Base-by-base conservation (phyloP, 2,888 invertebrate genomes). In the Athalia rosae region DNA sequence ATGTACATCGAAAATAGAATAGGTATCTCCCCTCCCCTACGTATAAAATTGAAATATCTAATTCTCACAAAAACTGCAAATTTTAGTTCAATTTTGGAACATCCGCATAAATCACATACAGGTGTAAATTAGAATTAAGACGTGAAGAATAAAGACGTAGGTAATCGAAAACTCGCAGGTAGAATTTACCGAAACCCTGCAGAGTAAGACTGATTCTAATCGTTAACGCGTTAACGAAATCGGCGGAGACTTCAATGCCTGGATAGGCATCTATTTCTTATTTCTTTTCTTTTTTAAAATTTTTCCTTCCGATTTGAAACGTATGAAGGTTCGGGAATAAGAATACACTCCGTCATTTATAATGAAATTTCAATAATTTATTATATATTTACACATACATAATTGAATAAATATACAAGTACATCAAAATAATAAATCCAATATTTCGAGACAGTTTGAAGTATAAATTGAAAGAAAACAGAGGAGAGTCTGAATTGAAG, bases 321-420 rank as follows among this genome's bases (percentile, higher is more conserved):
- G 28, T 62, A 3, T 9, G 7, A 9, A 6, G 5, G 3, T 4
- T 15, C 43, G 13, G 9, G 45, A 43, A 58, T 58, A 56, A 11
- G 9, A 41, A 67, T 53, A 4, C 11, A n/a, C 45, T 58, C 3
- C 56, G 53, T n/a, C 43, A 43, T 3, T 58, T 8, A 3, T 11
- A 4, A 71, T 71, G 28, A 71, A 71, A 71, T 71, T 71, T 71
- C 45, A 71, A 71, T 71, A 71, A 71, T 71, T 58, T 58, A 58
- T 71, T 58, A 45, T 53, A n/a, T 53, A n/a, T 50, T 41, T 69
- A 41, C 43, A 69, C 56, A 69, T 69, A 50, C 50, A 9, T 9
- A 50, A 66, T 48, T 66, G 66, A 66, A 47, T 47, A 41, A 4
- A 66, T 67, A 67, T 13, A 66, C 9, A n/a, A 58, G 28, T 53